These are phyloP conservation scores for Lissocephala sabroskyi DNA, from an alignment of 2,888 invertebrate species.

Conservation along the genomic window DNA sequence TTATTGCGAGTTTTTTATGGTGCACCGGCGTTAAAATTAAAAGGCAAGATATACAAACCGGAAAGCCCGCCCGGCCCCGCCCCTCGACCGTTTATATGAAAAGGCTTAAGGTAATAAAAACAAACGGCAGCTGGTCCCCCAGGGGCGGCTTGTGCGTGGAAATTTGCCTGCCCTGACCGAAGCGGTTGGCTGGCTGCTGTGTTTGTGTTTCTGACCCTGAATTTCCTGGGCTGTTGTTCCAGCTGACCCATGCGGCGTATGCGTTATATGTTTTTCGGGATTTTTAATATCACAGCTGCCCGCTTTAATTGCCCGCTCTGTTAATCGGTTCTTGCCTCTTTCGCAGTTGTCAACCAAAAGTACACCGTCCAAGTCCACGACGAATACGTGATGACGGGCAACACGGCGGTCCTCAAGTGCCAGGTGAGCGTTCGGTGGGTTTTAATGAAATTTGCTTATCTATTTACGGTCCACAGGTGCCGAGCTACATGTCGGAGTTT, in stretches of 20 bases:
- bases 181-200: not conserved
- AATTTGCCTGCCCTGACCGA: not conserved
- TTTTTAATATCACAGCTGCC: not conserved
- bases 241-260: constrained; percentile 16
- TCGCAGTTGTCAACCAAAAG: constrained; percentile 85
- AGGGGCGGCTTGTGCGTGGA: too few relatives aligned
- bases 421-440: constrained; percentile 73
- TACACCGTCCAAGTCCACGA: constrained; percentile 93
- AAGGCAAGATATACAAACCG: constrained; percentile 2
- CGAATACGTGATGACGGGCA: constrained; percentile 92
- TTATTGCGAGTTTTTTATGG: not conserved
- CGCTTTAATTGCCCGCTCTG: constrained; percentile 15
- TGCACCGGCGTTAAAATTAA: constrained; percentile 1
- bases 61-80: too few relatives aligned
- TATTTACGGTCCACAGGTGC: constrained; percentile 74
- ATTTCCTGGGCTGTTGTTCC: too few relatives aligned
- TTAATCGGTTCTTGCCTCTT: too few relatives aligned
- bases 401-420: constrained; percentile 92
- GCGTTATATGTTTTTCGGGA: constrained; percentile 15
- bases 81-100: not conserved
- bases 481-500: constrained; percentile 89
- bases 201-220: not conserved
- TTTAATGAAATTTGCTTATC: constrained; percentile 37
- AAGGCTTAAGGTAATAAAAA: constrained; percentile 35
- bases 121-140: not conserved